A percentile compares a stretch with the other conserved stretches of the same genome.
Evolutionary conservation across 2,888 invertebrate genomes (phyloP).

Genomic region (Lissonota sp.): DNA sequence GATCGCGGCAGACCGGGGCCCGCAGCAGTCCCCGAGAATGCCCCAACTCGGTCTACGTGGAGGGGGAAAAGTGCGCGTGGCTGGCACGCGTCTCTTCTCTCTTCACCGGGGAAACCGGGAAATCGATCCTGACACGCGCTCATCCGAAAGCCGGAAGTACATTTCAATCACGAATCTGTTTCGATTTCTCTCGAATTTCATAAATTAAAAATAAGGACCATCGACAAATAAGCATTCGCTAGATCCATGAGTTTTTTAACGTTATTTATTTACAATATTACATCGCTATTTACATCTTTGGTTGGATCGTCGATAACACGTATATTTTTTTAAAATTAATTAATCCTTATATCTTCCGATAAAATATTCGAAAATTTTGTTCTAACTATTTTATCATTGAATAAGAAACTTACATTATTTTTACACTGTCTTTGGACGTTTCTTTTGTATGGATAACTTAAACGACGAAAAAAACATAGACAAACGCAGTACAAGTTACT

Average conservation of each 20-base stretch:
- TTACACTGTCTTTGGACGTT: constrained; percentile 38
- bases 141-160: constrained; percentile 68
- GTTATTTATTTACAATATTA: constrained; percentile 70
- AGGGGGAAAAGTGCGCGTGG: constrained; percentile 69
- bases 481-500: not conserved
- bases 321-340: not conserved
- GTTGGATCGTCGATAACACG: constrained; percentile 9
- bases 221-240: too few relatives aligned
- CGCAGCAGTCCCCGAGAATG: constrained; percentile 21
- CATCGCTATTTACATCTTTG: constrained; percentile 62
- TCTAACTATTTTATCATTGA: constrained; percentile 6
- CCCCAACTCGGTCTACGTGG: not conserved
- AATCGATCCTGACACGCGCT: constrained; percentile 68
- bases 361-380: not conserved
- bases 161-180: constrained; percentile 50
- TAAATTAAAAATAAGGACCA: not conserved
- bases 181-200: constrained; percentile 41
- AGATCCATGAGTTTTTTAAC: constrained; percentile 3
- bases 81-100: constrained; percentile 67
- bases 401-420: constrained; percentile 17
- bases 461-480: not conserved
- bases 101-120: constrained; percentile 62
- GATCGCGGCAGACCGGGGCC: not conserved
- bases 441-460: constrained; percentile 18
- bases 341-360: not conserved